Evolutionary conservation across 1,140 invertebrate species (phyloP), one percentile per base, ranked within the genome.

Genomic region (Drosophila bipectinata): DNA sequence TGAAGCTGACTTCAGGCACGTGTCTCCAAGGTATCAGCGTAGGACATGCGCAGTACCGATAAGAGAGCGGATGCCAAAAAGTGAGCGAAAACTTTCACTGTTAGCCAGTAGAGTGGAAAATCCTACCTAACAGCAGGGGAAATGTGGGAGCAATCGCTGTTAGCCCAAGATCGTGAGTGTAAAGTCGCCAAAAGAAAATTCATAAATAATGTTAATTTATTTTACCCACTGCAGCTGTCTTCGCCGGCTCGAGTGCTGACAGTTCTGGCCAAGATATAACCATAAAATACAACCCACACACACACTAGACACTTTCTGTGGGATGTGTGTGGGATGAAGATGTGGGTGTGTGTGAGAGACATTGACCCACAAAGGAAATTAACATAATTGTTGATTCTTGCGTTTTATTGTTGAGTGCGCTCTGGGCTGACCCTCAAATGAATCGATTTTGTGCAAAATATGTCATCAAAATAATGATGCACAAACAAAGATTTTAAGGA

Each of bases 371-470:
- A 84, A 83, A 75, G 68, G 47, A 77, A 84, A 83, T 83, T 83
- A 83, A 83, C 80, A 83, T 83, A 83, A 83, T 83, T 83, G 79
- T 83, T 75, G 79, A 79, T 64, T 75, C 79, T 80, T 80, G 72
- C 77, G 60, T 76, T 80, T 80, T 79, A 79, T 79, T 80, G 64
- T 74, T 48, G 59, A 78, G 52, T 82, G 78, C 79, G 73, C 68
- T 73, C 56, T 68, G 47, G 72, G 37, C 72, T 64, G 67, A 62
- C 55, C 53, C 58, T 62, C 34, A 30, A 21, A 48, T 26, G 39
- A 64, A 83, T 78, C 74, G 69, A 78, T 82, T 62, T 45, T 56
- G 48, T 57, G 49, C 21, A 34, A 67, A 68, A 53, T 56, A 3
- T 62, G 21, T 8, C 47, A 45, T 4, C 26, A 2, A 39, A 21